phyloP scores from a whole-genome alignment of 1,140 invertebrate genomes.

The Drosophila busckii region DNA sequence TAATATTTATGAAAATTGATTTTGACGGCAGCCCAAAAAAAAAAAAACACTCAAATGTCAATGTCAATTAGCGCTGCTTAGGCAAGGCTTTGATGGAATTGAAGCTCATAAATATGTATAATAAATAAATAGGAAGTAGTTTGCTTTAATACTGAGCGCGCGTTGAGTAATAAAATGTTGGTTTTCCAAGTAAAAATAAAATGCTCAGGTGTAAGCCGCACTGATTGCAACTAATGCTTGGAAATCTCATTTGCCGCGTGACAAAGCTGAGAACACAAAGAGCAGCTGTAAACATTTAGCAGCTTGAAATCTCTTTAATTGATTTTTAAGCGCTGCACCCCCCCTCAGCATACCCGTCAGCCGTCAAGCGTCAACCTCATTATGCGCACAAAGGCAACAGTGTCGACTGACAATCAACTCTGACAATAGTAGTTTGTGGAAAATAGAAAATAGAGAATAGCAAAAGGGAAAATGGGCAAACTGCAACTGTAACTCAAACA shows the following conservation, averaged over 20 bases:
- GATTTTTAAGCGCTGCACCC: slow-evolving; percentile 62
- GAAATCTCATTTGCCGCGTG: slow-evolving; percentile 38
- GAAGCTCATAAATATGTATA: too few species aligned
- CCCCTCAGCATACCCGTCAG: too few species aligned
- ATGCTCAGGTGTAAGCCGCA: background rate
- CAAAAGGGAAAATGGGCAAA: slow-evolving; percentile 2
- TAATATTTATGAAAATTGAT: slow-evolving; percentile 77
- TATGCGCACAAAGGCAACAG: slow-evolving; percentile 47
- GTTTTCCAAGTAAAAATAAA: background rate
- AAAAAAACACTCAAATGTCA: slow-evolving; percentile 55
- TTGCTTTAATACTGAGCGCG: too few species aligned
- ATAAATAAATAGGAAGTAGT: too few species aligned
- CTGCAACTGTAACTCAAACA: slow-evolving; percentile 56
- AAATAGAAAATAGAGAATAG: slow-evolving; percentile 7
- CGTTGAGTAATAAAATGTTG: too few species aligned
- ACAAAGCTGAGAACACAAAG: slow-evolving; percentile 4
- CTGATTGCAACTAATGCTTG: slow-evolving; percentile 22
- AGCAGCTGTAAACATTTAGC: slow-evolving; percentile 44
- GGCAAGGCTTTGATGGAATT: too few species aligned
- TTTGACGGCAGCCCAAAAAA: slow-evolving; percentile 32
- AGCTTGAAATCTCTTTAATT: slow-evolving; percentile 55
- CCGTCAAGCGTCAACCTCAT: slow-evolving; percentile 26
- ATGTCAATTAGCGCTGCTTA: slow-evolving; percentile 61
- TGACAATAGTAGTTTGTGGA: too few species aligned
- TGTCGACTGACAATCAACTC: slow-evolving; percentile 60